Conservation (phyloP, 2,888 invertebrate genomes). For the Synergus umbraculus region DNA sequence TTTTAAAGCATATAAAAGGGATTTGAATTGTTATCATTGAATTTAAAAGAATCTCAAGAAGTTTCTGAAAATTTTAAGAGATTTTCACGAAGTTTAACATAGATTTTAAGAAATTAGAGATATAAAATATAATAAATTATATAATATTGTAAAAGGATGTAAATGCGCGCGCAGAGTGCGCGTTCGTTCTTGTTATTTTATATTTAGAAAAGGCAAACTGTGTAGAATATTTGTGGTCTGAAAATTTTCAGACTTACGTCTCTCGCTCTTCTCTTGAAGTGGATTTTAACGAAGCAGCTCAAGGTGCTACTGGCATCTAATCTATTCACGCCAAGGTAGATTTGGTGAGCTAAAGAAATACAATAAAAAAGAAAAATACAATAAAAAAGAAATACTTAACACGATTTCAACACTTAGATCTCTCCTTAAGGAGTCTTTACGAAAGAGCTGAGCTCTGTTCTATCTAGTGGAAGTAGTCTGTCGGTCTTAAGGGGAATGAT, state of each 20-base stretch:
- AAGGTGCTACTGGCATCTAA: not conserved
- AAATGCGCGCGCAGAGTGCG: too few relatives aligned
- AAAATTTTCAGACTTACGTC: not conserved
- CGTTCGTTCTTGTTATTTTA: too few relatives aligned
- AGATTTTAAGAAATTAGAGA: too few relatives aligned
- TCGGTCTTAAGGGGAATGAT: not conserved
- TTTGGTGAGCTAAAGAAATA: not conserved
- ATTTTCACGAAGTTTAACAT: too few relatives aligned
- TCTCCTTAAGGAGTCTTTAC: not conserved
- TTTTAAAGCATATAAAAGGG: too few relatives aligned
- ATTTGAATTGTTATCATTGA: too few relatives aligned
- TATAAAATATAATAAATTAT: too few relatives aligned
- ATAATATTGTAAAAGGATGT: too few relatives aligned
- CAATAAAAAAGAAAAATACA: not conserved
- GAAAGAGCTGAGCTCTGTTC: not conserved
- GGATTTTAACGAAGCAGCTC: not conserved
- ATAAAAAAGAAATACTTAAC: not conserved
- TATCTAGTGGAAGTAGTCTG: not conserved
- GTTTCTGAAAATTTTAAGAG: too few relatives aligned
- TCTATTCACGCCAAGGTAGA: slow-evolving; percentile 7
- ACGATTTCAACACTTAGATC: not conserved
- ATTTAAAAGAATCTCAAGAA: too few relatives aligned
- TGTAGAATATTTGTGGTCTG: not conserved
- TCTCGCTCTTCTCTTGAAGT: not conserved
- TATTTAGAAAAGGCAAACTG: too few relatives aligned